Evolutionary conservation across 2,888 invertebrate species (phyloP).

Genomic region (Meganola albula): DNA sequence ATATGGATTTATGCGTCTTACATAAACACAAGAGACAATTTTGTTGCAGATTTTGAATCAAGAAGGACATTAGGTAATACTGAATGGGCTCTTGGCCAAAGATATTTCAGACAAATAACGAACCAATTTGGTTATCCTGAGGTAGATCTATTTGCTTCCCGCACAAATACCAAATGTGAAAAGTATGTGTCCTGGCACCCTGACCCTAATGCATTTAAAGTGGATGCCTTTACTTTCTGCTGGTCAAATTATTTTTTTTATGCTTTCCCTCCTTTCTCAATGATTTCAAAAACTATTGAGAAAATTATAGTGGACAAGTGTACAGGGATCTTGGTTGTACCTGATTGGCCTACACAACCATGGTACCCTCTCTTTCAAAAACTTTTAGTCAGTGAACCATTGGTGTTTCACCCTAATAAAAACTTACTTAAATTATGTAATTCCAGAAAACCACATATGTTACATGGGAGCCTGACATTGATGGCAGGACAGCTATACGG

Average conservation of each 20-base stretch:
- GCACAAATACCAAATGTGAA: slow-evolving; percentile 1
- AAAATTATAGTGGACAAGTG: slow-evolving; percentile 2
- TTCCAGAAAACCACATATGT: background rate
- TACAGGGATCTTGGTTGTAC: slow-evolving; percentile 4
- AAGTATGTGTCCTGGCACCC: slow-evolving; percentile 3
- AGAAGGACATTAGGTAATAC: background rate
- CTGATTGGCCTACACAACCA: slow-evolving; percentile 2
- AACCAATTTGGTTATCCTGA: background rate
- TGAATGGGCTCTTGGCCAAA: slow-evolving; percentile 3
- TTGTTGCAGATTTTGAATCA: slow-evolving; percentile 8
- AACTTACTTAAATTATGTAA: too few relatives aligned
- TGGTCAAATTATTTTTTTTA: slow-evolving; percentile 4
- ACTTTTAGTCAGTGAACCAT: slow-evolving; percentile 1
- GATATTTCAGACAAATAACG: background rate
- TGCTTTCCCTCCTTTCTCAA: slow-evolving; percentile 6
- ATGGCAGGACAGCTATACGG: slow-evolving; percentile 3
- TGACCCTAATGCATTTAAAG: background rate
- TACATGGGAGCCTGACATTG: slow-evolving; percentile 2
- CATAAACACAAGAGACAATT: slow-evolving; percentile 7
- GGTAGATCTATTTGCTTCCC: slow-evolving; percentile 8
- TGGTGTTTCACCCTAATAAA: slow-evolving; percentile 1
- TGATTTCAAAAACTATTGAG: slow-evolving; percentile 1
- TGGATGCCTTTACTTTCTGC: slow-evolving; percentile 7
- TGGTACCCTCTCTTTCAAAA: slow-evolving; percentile 1
- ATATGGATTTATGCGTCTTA: slow-evolving; percentile 5